Base-by-base conservation (phyloP, 1,140 invertebrate species). In the Ephestia elutella region DNA sequence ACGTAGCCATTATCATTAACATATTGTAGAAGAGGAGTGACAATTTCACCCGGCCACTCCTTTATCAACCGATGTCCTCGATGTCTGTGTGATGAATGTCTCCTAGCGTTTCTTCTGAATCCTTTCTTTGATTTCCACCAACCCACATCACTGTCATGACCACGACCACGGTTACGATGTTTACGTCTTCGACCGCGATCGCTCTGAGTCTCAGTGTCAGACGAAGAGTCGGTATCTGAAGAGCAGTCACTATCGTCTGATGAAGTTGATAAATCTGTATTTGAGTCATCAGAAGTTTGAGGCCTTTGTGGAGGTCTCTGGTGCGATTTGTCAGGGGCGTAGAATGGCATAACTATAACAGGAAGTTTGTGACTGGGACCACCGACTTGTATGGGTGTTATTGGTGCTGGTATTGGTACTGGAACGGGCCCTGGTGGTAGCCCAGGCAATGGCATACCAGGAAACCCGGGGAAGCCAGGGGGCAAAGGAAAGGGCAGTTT, bases 331-430 rank as follows among this genome's bases (percentile, higher is more conserved):
- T 85, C 82, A 55, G 73, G 82, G 0, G 81, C 82, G 60, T 87
- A 87, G 20, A 83, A 82, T 5, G 85, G 82, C 85, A 87, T 87
- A 1, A 87, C 85, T 3, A 87, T 84, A 13, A 87, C 81, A n/a
- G 85, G 85, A 2, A 87, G 60, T 59, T 87, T 87, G 7, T 79
- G 78, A 10, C 67, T 49, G n/a, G 79, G 75, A 7, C 54, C 62
- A 1, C 56, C 54, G 54, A 71, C 65, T 48, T 67, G 70, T 19
- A 62, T 58, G 19, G 63, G 64, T 7, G 62, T 13, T 53, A 74
- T 61, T 9, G 62, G 58, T 0, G 20, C 62, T 21, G 64, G 62
- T 38, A 73, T 58, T n/a, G 70, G 63, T 55, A 80, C 62, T 18
- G 69, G 62, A 49, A 70, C 60, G 8, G 61, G 50, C 9, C 57